Evolutionary conservation across 2,113 vertebrate species (phyloP).

Genomic region (Albula goreensis): DNA sequence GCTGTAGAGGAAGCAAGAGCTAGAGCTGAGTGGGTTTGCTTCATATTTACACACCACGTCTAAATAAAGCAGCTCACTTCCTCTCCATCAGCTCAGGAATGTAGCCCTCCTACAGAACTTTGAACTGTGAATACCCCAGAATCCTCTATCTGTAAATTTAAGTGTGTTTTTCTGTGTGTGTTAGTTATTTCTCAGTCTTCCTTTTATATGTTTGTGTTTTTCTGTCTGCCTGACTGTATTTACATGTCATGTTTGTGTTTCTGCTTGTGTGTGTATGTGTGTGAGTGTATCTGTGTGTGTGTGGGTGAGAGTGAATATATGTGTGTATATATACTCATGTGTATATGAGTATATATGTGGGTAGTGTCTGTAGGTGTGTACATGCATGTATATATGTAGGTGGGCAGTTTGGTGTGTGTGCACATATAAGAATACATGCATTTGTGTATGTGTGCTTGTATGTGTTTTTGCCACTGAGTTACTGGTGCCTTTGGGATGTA

Average conservation of each 20-base stretch:
- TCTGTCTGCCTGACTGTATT: too few relatives aligned
- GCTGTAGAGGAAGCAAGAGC: background rate
- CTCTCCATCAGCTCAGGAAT: background rate
- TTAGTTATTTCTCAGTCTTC: background rate
- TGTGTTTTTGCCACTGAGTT: conserved; percentile 9
- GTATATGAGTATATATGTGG: background rate
- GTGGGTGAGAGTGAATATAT: background rate
- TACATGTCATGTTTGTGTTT: background rate
- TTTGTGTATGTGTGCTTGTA: background rate
- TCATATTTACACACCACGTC: background rate
- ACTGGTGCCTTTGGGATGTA: background rate
- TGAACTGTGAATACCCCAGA: background rate
- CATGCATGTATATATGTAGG: background rate
- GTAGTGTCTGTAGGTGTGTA: conserved; percentile 8
- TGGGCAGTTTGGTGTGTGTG: background rate
- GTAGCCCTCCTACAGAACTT: background rate
- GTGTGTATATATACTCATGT: background rate
- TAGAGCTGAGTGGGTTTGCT: background rate
- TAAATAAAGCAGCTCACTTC: background rate
- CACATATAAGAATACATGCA: conserved; percentile 22
- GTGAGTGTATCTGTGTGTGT: conserved; percentile 8
- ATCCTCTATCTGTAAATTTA: background rate
- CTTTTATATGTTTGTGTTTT: background rate
- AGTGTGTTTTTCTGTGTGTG: background rate
- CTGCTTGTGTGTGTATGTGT: conserved; percentile 6